These are phyloP conservation scores for Chionomys nivalis DNA, from an alignment of 2,113 vertebrate species.

Conservation along the genomic window DNA sequence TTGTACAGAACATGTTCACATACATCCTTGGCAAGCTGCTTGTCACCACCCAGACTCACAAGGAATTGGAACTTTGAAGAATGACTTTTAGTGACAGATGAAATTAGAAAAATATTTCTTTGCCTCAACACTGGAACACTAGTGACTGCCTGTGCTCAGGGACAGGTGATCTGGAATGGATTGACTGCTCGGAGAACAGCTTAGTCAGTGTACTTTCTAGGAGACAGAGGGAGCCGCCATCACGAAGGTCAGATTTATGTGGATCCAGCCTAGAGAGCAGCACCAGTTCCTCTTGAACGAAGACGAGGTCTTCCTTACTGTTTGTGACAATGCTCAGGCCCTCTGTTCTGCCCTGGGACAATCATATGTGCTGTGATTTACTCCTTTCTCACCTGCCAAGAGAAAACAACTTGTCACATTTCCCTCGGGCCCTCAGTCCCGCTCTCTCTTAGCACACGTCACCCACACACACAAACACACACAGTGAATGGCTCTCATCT, in stretches of 20 bases:
- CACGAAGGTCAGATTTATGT: slow-evolving; percentile 81
- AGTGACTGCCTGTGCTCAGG: background rate
- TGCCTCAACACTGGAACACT: background rate
- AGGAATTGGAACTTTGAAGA: background rate
- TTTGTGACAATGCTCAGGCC: slow-evolving; percentile 95
- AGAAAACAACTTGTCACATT: slow-evolving; percentile 21
- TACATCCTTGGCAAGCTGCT: background rate
- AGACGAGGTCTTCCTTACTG: slow-evolving; percentile 92
- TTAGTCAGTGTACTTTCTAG: background rate
- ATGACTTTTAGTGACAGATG: slow-evolving; percentile 9
- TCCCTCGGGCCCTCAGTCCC: background rate
- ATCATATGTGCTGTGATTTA: slow-evolving; percentile 95
- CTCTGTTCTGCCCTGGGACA: slow-evolving; percentile 94
- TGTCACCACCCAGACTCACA: background rate
- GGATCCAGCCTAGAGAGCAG: slow-evolving; percentile 98
- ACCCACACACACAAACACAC: background rate
- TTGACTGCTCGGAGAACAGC: background rate
- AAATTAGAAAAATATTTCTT: background rate
- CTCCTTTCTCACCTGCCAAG: slow-evolving; percentile 91
- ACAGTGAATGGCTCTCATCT: background rate
- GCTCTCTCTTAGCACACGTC: background rate
- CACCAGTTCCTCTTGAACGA: slow-evolving; percentile 87
- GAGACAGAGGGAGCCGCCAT: background rate
- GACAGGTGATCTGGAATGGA: background rate
- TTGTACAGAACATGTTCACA: background rate